Evolutionary conservation across 2,888 invertebrate genomes (phyloP), one percentile per base, ranked within the genome.

Genomic region (Dasysyrphus albostriatus): DNA sequence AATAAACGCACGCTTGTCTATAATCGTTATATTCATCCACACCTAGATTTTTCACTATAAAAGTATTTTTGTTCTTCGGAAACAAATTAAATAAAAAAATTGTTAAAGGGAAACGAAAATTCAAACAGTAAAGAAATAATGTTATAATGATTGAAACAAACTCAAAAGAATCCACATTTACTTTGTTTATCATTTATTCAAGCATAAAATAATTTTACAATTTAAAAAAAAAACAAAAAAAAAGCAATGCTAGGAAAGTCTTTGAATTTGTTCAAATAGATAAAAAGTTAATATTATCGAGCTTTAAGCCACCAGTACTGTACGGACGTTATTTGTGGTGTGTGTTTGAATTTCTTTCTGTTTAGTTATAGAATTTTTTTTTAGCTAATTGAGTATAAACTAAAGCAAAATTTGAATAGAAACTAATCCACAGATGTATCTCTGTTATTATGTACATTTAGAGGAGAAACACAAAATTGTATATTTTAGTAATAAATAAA

Each of bases 371-470:
- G n/a, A n/a, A 74, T 37, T 56, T 69, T 54, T 73, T 80, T 81
- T 70, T 87, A 83, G 83, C 78, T 79, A 87, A 79, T 75, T 70
- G 83, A 79, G 59, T 78, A 83, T 87, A 47, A 83, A 83, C 59
- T 78, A 78, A 51, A 54, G 65, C 69, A 75, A 77, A 49, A 61
- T 24, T 51, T 78, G 39, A 78, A 29, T 83, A 83, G 70, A 65
- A 74, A 58, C 29, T 75, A 82, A 87, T 75, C 49, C 63, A 75
- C 75, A 61, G 54, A 73, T 74, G 49, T 74, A 63, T 74, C 49
- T 56, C 54, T 58, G 59, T 74, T 65, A 74, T 58, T 16, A 37
- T 83, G 82, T 87, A 83, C 61, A 85, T 83, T 87, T 54, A 77
- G 58, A 69, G 34, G 32, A 65, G 44, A 63, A 47, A 78, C 9